Evolutionary conservation across 2,888 invertebrate species (phyloP).

Genomic region (Agrenia bidenticulata): DNA sequence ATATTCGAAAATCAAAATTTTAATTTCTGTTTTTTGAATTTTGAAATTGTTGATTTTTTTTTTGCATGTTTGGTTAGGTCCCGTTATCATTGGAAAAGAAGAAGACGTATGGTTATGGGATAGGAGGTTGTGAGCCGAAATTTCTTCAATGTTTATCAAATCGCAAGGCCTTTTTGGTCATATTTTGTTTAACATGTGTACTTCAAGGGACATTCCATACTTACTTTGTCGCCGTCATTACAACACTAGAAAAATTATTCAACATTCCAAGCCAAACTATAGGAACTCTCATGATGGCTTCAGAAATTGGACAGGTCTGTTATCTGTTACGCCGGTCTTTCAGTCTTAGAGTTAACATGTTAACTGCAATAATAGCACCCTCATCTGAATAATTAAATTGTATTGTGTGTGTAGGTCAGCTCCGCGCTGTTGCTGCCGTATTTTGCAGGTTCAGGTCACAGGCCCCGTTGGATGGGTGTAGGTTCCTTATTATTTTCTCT

Average conservation of each 20-base stretch:
- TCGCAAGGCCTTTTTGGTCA: constrained; percentile 83
- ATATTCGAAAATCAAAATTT: too few relatives aligned
- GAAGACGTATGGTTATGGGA: constrained; percentile 67
- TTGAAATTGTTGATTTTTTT: too few relatives aligned
- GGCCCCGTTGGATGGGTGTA: constrained; percentile 90
- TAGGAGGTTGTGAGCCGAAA: constrained; percentile 70
- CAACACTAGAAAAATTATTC: constrained; percentile 88
- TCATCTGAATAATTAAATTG: too few relatives aligned
- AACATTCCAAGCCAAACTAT: constrained; percentile 89
- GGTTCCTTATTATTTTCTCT: constrained; percentile 86
- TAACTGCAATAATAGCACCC: background rate
- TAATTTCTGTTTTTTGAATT: too few relatives aligned
- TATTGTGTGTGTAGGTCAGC: constrained; percentile 64
- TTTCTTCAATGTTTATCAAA: constrained; percentile 75
- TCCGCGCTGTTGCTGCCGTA: constrained; percentile 78
- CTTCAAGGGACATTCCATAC: constrained; percentile 85
- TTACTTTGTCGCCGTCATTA: constrained; percentile 89
- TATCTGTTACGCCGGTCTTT: too few relatives aligned
- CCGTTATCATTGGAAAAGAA: too few relatives aligned
- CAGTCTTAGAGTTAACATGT: background rate
- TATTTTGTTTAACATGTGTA: constrained; percentile 84
- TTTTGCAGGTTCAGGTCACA: constrained; percentile 85
- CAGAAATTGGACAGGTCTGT: constrained; percentile 92
- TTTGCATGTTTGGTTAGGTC: too few relatives aligned
- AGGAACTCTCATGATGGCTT: constrained; percentile 83